Base-by-base conservation (phyloP, 2,888 invertebrate species). In the Lepidocyrtoides sp. region DNA sequence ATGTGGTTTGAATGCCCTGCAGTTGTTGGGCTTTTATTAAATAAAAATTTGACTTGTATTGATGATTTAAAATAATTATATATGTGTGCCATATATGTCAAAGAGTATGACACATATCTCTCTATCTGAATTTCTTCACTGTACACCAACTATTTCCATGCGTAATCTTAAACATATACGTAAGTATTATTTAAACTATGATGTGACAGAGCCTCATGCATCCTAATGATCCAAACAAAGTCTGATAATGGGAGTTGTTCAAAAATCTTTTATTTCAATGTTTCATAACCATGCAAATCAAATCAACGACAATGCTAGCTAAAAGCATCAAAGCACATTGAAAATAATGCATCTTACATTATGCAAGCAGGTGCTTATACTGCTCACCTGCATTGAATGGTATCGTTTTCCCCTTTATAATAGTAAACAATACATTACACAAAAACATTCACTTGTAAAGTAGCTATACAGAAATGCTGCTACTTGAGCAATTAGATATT, bases 401-500 rank as follows among this genome's bases (percentile, higher is more conserved):
- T 29, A 77, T 44, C 60, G n/a, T 66, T 83, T 83, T 48, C 44
- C 26, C 29, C 29, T 66, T 83, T 83, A n/a, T 48, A 23, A 66
- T 26, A 48, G 29, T 83, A 82, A 83, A 83, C 66, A 83, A 83
- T n/a, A 26, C 48, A 32, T 23, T 17, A 3, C 5, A 60, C 8
- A 60, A 4, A 29, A 14, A n/a, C 79, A 17, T 54, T 57, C 20
- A 51, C 54, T 51, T 48, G n/a, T 79, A 1, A 66, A 32, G 17
- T 32, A 32, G 32, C 69, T 5, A 57, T 14, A 14, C 0, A 36
- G 7, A 36, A 36, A 36, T 36, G 36, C 57, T 41, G 41, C 32
- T 10, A 60, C 60, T 60, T 23, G 26, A n/a, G 36, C 83, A 83
- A 83, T 83, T 66, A 66, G 66, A 54, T 66, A 66, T 83, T 63